Conservation (phyloP, 2,888 invertebrate genomes). For the Mimumesa dahlbomi region DNA sequence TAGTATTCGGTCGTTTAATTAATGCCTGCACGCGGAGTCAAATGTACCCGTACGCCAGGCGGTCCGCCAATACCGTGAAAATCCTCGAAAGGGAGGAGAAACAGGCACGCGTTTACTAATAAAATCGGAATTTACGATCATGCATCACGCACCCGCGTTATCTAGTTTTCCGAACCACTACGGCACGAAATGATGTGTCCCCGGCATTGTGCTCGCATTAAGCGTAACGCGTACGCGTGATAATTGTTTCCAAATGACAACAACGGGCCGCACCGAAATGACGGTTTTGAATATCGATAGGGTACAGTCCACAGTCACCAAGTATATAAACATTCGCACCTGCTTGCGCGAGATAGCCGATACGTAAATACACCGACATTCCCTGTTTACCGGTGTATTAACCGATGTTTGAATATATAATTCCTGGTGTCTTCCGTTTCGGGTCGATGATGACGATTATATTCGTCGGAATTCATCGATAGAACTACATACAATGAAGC, state of each 20-base stretch:
- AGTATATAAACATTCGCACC: slow-evolving; percentile 54
- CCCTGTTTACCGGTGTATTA: slow-evolving; percentile 37
- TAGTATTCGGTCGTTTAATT: slow-evolving; percentile 55
- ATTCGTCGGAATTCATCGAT: too few species aligned
- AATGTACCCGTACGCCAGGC: slow-evolving; percentile 16
- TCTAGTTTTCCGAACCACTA: slow-evolving; percentile 67
- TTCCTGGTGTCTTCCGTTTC: not conserved
- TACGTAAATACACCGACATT: slow-evolving; percentile 42
- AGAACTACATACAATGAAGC: too few species aligned
- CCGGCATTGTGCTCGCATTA: slow-evolving; percentile 58
- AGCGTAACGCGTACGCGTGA: slow-evolving; percentile 61
- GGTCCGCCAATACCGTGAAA: slow-evolving; percentile 1
- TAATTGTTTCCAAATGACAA: slow-evolving; percentile 68
- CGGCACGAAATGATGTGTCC: slow-evolving; percentile 65
- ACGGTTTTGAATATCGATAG: slow-evolving; percentile 67
- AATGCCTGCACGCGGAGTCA: slow-evolving; percentile 37
- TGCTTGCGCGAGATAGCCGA: slow-evolving; percentile 51
- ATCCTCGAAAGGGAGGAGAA: slow-evolving; percentile 3
- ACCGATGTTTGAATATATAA: slow-evolving; percentile 32
- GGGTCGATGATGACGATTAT: not conserved
- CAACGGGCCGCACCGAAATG: slow-evolving; percentile 60
- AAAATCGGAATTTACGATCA: slow-evolving; percentile 66
- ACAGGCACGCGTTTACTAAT: slow-evolving; percentile 54
- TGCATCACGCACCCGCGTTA: slow-evolving; percentile 63
- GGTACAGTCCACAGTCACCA: slow-evolving; percentile 20